Evolutionary conservation across 2,888 invertebrate species (phyloP).

Genomic region (Scaptomyza flava): DNA sequence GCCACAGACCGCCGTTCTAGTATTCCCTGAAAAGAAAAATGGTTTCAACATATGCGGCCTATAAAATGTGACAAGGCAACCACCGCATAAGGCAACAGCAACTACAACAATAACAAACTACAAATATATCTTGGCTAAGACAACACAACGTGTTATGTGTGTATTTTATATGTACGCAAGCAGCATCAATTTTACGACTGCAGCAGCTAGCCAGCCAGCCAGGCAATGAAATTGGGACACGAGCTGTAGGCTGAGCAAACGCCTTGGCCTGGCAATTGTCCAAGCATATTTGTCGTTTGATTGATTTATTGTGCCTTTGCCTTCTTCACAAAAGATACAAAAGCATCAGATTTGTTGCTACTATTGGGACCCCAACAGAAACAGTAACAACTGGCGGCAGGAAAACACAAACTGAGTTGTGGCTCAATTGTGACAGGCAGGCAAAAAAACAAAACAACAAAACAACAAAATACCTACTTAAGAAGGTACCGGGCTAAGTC

Average conservation of each 20-base stretch:
- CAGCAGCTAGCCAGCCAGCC: constrained; percentile 27
- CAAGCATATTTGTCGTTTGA: constrained; percentile 80
- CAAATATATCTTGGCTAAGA: constrained; percentile 55
- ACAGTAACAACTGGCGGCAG: constrained; percentile 28
- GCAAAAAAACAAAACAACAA: constrained; percentile 1
- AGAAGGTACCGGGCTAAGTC: constrained; percentile 32
- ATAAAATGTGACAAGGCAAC: constrained; percentile 75
- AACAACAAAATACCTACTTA: constrained; percentile 11
- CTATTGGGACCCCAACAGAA: background rate
- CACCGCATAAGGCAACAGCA: constrained; percentile 46
- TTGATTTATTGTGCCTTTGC: constrained; percentile 77
- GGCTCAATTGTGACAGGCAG: constrained; percentile 62
- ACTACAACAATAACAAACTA: constrained; percentile 14
- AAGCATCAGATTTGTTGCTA: constrained; percentile 25
- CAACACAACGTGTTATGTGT: constrained; percentile 45
- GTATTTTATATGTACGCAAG: constrained; percentile 29
- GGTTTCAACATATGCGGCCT: constrained; percentile 73
- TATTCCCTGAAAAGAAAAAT: constrained; percentile 47
- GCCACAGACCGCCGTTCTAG: constrained; percentile 44
- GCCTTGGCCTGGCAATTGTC: constrained; percentile 73
- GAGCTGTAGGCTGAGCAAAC: constrained; percentile 26
- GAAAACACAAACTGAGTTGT: constrained; percentile 43
- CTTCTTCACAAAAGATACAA: constrained; percentile 48
- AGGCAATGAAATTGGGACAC: constrained; percentile 72
- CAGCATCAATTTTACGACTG: constrained; percentile 41